These are phyloP conservation scores for Emmelina monodactyla DNA, from an alignment of 2,888 invertebrate species.

Conservation along the genomic window DNA sequence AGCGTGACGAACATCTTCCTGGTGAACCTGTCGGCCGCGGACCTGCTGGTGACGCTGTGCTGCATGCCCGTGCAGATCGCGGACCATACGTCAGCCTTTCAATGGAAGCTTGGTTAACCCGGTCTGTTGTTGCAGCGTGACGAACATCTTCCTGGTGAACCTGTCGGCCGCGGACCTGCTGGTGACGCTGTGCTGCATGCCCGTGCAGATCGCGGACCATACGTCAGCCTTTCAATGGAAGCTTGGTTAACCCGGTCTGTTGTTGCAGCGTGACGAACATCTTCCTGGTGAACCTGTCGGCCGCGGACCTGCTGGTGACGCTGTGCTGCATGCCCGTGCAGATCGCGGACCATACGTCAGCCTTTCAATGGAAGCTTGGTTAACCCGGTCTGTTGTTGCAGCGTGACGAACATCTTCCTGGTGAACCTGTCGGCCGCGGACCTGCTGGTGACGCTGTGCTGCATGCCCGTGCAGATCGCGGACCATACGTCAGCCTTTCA, in stretches of 20 bases:
- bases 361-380: too few relatives aligned
- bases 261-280: conserved; percentile 77
- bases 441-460: conserved; percentile 74
- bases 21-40: conserved; percentile 77
- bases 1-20: conserved; percentile 81
- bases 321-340: conserved; percentile 79
- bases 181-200: conserved; percentile 79
- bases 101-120: too few relatives aligned
- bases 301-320: conserved; percentile 77
- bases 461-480: conserved; percentile 79
- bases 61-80: conserved; percentile 80
- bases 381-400: too few relatives aligned
- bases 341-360: too few relatives aligned
- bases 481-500: too few relatives aligned
- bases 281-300: conserved; percentile 77
- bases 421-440: conserved; percentile 79
- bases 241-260: too few relatives aligned
- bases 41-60: conserved; percentile 74
- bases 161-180: conserved; percentile 76
- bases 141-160: conserved; percentile 80
- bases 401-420: conserved; percentile 79
- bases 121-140: conserved; percentile 73
- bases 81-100: too few relatives aligned
- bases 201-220: conserved; percentile 74
- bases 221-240: too few relatives aligned